Evolutionary conservation across 2,888 invertebrate species (phyloP).

Genomic region (Stenurella melanura): DNA sequence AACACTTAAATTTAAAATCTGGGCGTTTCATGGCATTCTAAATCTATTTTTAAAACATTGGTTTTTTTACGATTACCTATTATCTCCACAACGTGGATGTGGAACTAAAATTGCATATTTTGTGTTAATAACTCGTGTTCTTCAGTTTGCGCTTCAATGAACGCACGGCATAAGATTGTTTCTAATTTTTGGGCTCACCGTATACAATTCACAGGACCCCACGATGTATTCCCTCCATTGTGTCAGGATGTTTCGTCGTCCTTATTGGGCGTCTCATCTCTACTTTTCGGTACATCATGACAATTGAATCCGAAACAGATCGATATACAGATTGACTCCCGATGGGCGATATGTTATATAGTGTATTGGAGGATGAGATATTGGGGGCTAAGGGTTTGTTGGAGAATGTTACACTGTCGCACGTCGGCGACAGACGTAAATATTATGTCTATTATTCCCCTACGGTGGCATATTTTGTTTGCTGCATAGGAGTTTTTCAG

Average conservation of each 20-base stretch:
- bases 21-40: no score
- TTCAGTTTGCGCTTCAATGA: background rate
- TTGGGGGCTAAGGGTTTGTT: conserved; percentile 31
- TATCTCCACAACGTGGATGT: no score
- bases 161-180: background rate
- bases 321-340: conserved; percentile 66
- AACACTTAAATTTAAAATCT: no score
- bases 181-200: conserved; percentile 47
- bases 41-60: no score
- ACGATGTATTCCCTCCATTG: conserved; percentile 56
- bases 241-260: conserved; percentile 61
- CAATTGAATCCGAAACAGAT: conserved; percentile 69
- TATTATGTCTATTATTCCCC: background rate
- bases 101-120: background rate
- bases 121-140: background rate
- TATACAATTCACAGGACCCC: conserved; percentile 52
- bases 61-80: no score
- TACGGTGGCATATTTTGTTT: conserved; percentile 19
- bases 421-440: conserved; percentile 52
- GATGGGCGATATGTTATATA: conserved; percentile 59
- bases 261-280: conserved; percentile 68
- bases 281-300: conserved; percentile 67
- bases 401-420: conserved; percentile 41
- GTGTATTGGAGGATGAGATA: conserved; percentile 51
- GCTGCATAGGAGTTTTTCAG: background rate